Evolutionary conservation across 2,113 vertebrate species (phyloP).

Genomic region (Marcusenius ussheri): DNA sequence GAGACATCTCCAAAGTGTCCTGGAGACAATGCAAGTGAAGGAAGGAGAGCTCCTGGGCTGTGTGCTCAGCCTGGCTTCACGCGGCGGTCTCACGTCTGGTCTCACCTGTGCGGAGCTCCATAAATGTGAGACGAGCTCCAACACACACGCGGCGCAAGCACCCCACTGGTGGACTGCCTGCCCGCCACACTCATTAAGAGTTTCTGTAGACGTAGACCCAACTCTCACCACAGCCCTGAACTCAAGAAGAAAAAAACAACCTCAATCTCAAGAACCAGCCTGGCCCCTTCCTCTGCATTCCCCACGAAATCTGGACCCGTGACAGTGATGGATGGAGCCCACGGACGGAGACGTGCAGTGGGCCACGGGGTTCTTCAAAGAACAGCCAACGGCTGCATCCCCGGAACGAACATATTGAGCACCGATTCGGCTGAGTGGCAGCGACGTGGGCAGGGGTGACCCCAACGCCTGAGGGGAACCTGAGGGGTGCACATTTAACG

Average conservation of each 20-base stretch:
- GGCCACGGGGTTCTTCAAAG: constrained; percentile 18
- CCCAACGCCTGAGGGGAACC: neutral
- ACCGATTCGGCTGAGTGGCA: constrained; percentile 10
- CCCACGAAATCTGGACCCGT: neutral
- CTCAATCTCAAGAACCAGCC: constrained; percentile 12
- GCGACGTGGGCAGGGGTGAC: neutral
- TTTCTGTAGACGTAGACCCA: constrained; percentile 11
- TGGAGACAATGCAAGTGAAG: neutral
- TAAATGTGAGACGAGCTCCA: neutral
- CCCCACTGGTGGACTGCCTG: constrained; percentile 6
- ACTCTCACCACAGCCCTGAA: constrained; percentile 14
- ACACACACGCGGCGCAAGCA: neutral
- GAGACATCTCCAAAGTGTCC: neutral
- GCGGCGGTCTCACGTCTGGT: neutral
- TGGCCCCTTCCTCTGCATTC: neutral
- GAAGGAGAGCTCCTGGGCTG: neutral
- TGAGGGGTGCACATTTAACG: neutral
- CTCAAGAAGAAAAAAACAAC: neutral
- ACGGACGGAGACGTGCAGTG: constrained; percentile 12
- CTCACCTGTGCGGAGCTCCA: neutral
- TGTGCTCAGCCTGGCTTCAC: neutral
- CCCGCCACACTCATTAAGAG: constrained; percentile 18
- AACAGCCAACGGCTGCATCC: constrained; percentile 17
- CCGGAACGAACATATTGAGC: constrained; percentile 27
- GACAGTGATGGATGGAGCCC: constrained; percentile 32